phyloP scores from a whole-genome alignment of 1,140 invertebrate genomes.

The Diachasma alloeum region DNA sequence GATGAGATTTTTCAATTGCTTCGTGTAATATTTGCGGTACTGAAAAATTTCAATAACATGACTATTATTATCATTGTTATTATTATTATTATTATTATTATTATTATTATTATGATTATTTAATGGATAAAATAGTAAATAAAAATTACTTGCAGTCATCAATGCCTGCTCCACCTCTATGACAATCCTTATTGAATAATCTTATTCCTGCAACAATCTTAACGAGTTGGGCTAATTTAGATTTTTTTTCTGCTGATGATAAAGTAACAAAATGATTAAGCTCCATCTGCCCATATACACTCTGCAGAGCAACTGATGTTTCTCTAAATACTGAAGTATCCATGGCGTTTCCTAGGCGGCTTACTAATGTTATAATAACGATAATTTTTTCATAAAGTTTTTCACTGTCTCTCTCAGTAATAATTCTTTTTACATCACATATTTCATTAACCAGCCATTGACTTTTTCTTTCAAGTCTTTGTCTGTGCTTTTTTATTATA shows the following conservation, averaged over 20 bases:
- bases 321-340: conserved; percentile 64
- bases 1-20: conserved; percentile 64
- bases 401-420: conserved; percentile 61
- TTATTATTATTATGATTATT: too few species aligned
- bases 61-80: too few species aligned
- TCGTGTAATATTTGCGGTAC: conserved; percentile 71
- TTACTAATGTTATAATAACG: conserved; percentile 69
- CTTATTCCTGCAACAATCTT: conserved; percentile 72
- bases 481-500: conserved; percentile 65
- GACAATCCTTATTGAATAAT: conserved; percentile 74
- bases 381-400: conserved; percentile 72
- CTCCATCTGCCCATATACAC: conserved; percentile 76
- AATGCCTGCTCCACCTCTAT: conserved; percentile 72
- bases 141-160: conserved; percentile 66
- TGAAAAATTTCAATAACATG: conserved; percentile 39
- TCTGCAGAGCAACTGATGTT: conserved; percentile 74
- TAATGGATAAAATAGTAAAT: too few species aligned
- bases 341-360: conserved; percentile 72
- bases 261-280: conserved; percentile 71
- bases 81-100: too few species aligned
- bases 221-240: conserved; percentile 67
- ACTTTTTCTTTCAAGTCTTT: conserved; percentile 62
- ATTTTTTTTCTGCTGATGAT: conserved; percentile 64
- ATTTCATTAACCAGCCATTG: conserved; percentile 68
- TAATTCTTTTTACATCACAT: conserved; percentile 58